A percentile compares a stretch with the other conserved stretches of the same genome.
These are phyloP conservation scores for Dendroctonus valens DNA, from an alignment of 1,140 invertebrate genomes.

Conservation along the genomic window DNA sequence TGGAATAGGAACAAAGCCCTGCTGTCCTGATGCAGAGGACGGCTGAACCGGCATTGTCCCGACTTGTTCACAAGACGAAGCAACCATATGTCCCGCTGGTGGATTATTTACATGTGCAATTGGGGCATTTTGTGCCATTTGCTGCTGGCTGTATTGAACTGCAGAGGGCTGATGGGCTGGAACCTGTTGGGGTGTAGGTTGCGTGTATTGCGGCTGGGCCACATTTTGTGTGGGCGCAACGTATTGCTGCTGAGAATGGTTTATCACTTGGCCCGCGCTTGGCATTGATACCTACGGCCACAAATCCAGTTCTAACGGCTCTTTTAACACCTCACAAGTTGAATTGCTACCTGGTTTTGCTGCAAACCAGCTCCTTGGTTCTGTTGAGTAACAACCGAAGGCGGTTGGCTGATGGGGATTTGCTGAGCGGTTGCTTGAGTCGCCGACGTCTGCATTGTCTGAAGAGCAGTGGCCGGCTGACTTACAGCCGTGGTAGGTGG, in stretches of 20 bases:
- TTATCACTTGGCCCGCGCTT: too few relatives aligned
- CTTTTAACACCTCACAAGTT: background rate
- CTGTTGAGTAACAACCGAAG: too few relatives aligned
- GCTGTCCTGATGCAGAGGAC: conserved; percentile 3
- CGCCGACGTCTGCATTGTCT: background rate
- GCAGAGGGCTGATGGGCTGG: conserved; percentile 11
- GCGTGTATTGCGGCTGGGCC: conserved; percentile 6
- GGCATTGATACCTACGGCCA: too few relatives aligned
- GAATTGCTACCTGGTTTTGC: too few relatives aligned
- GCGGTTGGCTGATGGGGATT: background rate
- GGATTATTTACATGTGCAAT: background rate
- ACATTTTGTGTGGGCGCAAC: conserved; percentile 11
- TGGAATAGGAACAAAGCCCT: conserved; percentile 4
- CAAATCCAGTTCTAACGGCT: background rate
- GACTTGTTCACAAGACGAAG: conserved; percentile 3
- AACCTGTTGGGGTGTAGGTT: conserved; percentile 5
- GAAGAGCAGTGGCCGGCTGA: conserved; percentile 1
- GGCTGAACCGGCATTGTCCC: conserved; percentile 2
- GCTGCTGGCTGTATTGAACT: conserved; percentile 1
- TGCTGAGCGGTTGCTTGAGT: background rate
- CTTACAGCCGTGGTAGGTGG: conserved; percentile 2
- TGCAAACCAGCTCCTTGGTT: too few relatives aligned
- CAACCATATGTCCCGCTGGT: conserved; percentile 3
- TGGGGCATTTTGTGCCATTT: conserved; percentile 8
- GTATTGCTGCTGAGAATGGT: conserved; percentile 8